These are phyloP conservation scores for Coptodon bakossiorum DNA, from an alignment of 2,113 vertebrate species.

Conservation along the genomic window DNA sequence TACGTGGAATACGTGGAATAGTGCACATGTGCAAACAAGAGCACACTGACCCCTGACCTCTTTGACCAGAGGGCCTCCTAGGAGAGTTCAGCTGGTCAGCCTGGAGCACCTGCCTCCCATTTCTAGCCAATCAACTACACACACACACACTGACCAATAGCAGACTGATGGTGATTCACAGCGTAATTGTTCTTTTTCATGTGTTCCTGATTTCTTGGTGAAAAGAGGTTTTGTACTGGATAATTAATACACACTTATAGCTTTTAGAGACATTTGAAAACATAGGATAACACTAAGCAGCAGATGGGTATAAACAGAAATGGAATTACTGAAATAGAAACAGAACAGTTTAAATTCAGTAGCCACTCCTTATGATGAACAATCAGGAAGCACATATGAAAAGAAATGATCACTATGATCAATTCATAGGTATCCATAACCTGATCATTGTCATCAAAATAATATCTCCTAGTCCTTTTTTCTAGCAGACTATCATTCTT, in stretches of 20 bases:
- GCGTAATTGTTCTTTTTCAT: not conserved
- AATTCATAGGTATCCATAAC: not conserved
- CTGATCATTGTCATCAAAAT: not conserved
- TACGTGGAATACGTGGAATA: not conserved
- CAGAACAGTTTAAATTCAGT: not conserved
- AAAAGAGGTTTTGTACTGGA: not conserved
- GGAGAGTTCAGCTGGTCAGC: slow-evolving; percentile 34
- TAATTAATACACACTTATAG: not conserved
- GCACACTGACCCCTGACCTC: slow-evolving; percentile 33
- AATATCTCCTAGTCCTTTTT: not conserved
- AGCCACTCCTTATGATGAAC: not conserved
- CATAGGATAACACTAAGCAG: not conserved
- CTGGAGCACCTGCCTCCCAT: slow-evolving; percentile 44
- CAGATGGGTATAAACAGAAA: not conserved
- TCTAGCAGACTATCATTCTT: not conserved
- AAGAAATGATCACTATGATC: not conserved
- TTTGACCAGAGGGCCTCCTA: slow-evolving; percentile 23
- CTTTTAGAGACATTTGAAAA: not conserved
- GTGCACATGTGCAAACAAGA: slow-evolving; percentile 19
- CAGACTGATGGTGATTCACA: not conserved
- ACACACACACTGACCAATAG: not conserved
- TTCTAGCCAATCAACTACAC: not conserved
- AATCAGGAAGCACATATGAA: not conserved
- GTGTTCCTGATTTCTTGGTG: not conserved
- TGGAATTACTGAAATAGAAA: not conserved